Evolutionary conservation across 2,888 invertebrate genomes (phyloP), one percentile per base, ranked within the genome.

Genomic region (Dastarcus helophoroides): DNA sequence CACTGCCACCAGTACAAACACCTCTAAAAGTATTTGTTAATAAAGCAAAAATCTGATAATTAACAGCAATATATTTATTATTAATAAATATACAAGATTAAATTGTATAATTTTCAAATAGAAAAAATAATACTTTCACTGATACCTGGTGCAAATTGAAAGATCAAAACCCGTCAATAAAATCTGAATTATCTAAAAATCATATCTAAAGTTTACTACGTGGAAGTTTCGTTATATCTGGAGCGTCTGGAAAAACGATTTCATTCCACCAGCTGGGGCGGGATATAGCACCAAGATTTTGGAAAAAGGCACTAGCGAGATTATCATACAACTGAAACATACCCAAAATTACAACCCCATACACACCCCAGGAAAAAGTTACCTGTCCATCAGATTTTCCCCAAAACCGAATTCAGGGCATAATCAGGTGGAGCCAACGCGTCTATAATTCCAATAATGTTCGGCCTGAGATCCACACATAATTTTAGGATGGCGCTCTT

Each of bases 391-490:
- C 84, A 14, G 88, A 78, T 50, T 68, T 72, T n/a, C 29, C 85
- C 93, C 10, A 93, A 68, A 17, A 83, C 79, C 0, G 91, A 91
- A 60, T 89, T 83, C 8, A 93, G 65, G 17, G 89, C 76, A 55
- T 83, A 90, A 63, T 93, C 93, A 0, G 91, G 82, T 1, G 89
- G 89, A 3, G 91, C 83, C 14, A 93, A 66, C 14, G 81, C 81
- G 56, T 94, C 93, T 2, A 79, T 83, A 2, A 91, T 69, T 2
- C 76, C 63, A 1, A 91, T 75, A 1, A 81, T 69, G 21, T 88
- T 81, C 6, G 72, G 67, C 59, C 82, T 83, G n/a, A 90, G 48
- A 9, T 69, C 66, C 0, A 53, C 56, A 53, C 89, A 90, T 38
- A 80, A 59, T 27, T 69, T 64, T 40, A 86, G 53, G 11, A 89